Evolutionary conservation across 2,797 vertebrate species (phyloP).

Genomic region (Pipistrellus pipistrellus): DNA sequence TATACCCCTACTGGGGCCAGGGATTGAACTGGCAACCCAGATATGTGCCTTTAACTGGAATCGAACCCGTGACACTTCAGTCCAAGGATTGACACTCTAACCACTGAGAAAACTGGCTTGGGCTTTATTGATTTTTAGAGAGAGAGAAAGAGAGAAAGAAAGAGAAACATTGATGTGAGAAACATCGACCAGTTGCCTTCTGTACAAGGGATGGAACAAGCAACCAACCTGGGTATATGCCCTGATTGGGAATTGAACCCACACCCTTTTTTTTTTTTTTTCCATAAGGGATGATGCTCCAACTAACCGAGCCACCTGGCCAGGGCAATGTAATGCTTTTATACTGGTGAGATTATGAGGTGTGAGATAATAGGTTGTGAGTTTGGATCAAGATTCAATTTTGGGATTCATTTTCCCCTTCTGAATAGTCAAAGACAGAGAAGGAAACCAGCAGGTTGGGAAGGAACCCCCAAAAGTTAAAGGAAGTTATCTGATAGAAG

Average conservation of each 20-base stretch:
- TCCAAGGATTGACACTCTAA: too few species aligned
- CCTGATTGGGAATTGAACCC: background rate
- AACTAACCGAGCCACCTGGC: background rate
- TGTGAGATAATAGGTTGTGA: background rate
- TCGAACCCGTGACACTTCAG: too few species aligned
- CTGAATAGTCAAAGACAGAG: background rate
- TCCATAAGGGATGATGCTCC: background rate
- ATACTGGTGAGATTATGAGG: background rate
- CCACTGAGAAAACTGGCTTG: too few species aligned
- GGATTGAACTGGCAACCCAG: too few species aligned
- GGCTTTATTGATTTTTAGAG: background rate
- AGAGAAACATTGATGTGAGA: background rate
- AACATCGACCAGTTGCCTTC: background rate
- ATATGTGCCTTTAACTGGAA: too few species aligned
- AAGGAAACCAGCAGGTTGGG: background rate
- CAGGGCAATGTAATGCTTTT: background rate
- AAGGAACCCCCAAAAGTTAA: background rate
- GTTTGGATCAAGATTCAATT: conserved; percentile 26
- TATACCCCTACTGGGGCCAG: too few species aligned
- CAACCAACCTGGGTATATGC: background rate
- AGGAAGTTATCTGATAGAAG: background rate
- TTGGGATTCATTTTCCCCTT: background rate
- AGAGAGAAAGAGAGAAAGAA: background rate
- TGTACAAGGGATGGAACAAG: background rate
- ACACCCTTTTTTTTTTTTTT: background rate